These are phyloP conservation scores for Hirtodrosophila duncani DNA, from an alignment of 2,888 invertebrate species.

Conservation along the genomic window DNA sequence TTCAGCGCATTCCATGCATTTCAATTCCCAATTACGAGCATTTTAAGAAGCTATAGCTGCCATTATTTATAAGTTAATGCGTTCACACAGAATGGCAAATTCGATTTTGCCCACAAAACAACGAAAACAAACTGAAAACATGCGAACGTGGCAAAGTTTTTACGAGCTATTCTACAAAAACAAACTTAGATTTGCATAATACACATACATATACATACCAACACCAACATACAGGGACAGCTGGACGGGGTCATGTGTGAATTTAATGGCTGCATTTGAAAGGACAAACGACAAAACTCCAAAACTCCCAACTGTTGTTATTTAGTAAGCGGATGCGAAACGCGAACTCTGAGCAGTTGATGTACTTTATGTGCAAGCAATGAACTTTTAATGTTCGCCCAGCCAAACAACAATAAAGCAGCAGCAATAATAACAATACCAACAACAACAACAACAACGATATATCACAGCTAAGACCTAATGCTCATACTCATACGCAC, in stretches of 20 bases:
- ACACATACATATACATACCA: slow-evolving; percentile 29
- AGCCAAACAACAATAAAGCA: slow-evolving; percentile 40
- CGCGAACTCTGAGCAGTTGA: slow-evolving; percentile 60
- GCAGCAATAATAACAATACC: slow-evolving; percentile 28
- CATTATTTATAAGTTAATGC: slow-evolving; percentile 52
- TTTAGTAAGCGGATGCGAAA: slow-evolving; percentile 58
- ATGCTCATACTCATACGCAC: too few relatives aligned
- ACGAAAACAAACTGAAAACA: slow-evolving; percentile 40
- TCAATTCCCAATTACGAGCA: slow-evolving; percentile 27
- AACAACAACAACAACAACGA: slow-evolving; percentile 33
- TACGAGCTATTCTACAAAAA: slow-evolving; percentile 47
- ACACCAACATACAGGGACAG: slow-evolving; percentile 1
- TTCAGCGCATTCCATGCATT: slow-evolving; percentile 20
- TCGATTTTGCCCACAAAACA: slow-evolving; percentile 39
- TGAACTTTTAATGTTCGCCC: slow-evolving; percentile 67
- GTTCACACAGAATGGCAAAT: slow-evolving; percentile 42
- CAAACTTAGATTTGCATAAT: slow-evolving; percentile 64
- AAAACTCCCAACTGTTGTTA: slow-evolving; percentile 69
- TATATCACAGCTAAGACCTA: slow-evolving; percentile 70
- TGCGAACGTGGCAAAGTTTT: slow-evolving; percentile 59
- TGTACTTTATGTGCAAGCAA: slow-evolving; percentile 70
- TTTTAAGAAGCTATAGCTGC: slow-evolving; percentile 22
- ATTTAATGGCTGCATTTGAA: slow-evolving; percentile 69
- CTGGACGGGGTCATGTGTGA: slow-evolving; percentile 20
- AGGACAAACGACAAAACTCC: slow-evolving; percentile 64